Evolutionary conservation across 2,888 invertebrate genomes (phyloP).

Genomic region (Antheraea yamamai): DNA sequence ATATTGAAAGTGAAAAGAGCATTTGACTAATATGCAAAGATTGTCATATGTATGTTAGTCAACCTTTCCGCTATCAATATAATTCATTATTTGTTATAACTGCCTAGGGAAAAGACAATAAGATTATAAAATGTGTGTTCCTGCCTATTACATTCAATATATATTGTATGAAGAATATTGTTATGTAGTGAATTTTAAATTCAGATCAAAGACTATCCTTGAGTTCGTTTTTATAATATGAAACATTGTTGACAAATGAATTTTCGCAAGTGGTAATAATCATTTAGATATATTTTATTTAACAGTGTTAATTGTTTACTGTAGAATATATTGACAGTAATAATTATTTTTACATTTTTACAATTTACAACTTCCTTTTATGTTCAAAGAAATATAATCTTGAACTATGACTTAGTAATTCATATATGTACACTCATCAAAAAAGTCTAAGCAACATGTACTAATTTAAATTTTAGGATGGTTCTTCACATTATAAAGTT

Average conservation of each 20-base stretch:
- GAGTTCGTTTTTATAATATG: not conserved
- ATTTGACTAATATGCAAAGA: no score
- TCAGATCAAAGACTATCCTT: not conserved
- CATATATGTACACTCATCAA: no score
- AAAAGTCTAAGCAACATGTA: no score
- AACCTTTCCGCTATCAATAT: not conserved
- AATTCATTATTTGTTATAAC: not conserved
- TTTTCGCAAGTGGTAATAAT: not conserved
- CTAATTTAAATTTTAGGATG: no score
- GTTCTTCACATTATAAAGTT: no score
- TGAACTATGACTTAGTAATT: not conserved
- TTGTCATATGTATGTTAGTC: no score
- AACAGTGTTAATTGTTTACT: not conserved
- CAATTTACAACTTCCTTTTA: not conserved
- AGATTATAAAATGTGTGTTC: not conserved
- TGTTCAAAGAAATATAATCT: not conserved
- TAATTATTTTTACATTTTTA: not conserved
- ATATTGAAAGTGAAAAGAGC: no score
- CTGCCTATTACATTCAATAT: not conserved
- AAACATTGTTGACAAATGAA: not conserved
- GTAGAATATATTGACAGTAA: not conserved
- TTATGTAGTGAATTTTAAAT: not conserved
- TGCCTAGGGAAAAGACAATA: slow-evolving; percentile 4
- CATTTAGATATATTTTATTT: not conserved
- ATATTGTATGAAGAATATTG: not conserved